These are phyloP conservation scores for Dendrolimus pini DNA, from an alignment of 2,888 invertebrate genomes.

Conservation along the genomic window DNA sequence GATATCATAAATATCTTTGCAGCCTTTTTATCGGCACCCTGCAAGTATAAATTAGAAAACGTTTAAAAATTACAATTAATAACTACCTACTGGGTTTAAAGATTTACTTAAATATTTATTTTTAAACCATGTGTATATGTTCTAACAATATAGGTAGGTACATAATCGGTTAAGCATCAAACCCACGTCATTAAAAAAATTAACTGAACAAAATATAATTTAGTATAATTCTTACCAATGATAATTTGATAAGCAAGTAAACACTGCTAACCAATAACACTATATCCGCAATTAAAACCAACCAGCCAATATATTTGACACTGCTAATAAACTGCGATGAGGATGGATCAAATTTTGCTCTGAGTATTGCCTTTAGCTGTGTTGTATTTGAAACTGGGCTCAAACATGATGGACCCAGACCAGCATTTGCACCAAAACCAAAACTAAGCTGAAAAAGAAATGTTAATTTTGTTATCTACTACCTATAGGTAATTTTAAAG, in stretches of 20 bases:
- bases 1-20: conserved; percentile 26
- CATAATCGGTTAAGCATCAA: too few relatives aligned
- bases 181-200: too few relatives aligned
- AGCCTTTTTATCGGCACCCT: conserved; percentile 24
- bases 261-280: conserved; percentile 29
- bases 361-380: not conserved
- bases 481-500: not conserved
- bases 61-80: too few relatives aligned
- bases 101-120: too few relatives aligned
- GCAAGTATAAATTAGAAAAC: conserved; percentile 16
- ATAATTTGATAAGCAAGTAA: conserved; percentile 31
- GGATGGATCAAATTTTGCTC: not conserved
- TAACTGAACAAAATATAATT: too few relatives aligned
- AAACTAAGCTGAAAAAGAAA: conserved; percentile 39
- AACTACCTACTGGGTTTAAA: too few relatives aligned
- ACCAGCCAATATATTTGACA: conserved; percentile 36
- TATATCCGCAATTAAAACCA: conserved; percentile 31
- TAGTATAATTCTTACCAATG: conserved; percentile 23
- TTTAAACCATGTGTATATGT: too few relatives aligned
- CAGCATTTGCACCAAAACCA: conserved; percentile 50
- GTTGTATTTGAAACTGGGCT: conserved; percentile 10
- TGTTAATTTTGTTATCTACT: not conserved
- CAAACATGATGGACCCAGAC: conserved; percentile 39
- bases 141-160: too few relatives aligned
- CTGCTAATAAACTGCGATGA: conserved; percentile 14